These are phyloP conservation scores for Chironomus tepperi DNA, from an alignment of 1,140 invertebrate genomes.

Conservation along the genomic window DNA sequence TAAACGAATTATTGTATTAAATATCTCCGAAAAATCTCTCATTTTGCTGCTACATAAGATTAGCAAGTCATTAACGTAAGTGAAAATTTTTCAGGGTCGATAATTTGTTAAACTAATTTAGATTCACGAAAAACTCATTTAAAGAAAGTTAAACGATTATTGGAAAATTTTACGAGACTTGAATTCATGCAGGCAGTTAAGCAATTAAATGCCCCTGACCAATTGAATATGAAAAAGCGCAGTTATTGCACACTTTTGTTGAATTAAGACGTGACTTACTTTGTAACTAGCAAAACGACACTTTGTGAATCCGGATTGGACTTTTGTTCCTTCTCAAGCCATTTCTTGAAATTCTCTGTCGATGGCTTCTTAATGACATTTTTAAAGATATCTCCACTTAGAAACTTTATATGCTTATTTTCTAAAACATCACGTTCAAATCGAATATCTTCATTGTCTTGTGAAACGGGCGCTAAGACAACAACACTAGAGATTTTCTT, in stretches of 20 bases:
- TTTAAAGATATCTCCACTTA: slow-evolving; percentile 62
- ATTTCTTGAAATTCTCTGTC: slow-evolving; percentile 66
- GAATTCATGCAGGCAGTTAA: too few species aligned
- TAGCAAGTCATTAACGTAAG: not conserved
- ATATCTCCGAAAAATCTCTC: too few species aligned
- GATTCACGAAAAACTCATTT: slow-evolving; percentile 26
- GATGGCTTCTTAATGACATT: slow-evolving; percentile 63
- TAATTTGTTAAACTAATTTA: slow-evolving; percentile 19
- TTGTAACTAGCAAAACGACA: slow-evolving; percentile 67
- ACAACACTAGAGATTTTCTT: slow-evolving; percentile 71
- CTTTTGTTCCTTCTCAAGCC: slow-evolving; percentile 64
- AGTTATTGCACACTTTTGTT: slow-evolving; percentile 25
- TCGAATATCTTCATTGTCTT: slow-evolving; percentile 36
- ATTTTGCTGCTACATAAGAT: too few species aligned
- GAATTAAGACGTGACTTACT: slow-evolving; percentile 47
- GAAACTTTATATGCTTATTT: slow-evolving; percentile 50
- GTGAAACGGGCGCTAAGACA: slow-evolving; percentile 66
- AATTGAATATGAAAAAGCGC: slow-evolving; percentile 12
- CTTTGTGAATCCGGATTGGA: slow-evolving; percentile 63
- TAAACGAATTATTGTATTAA: too few species aligned
- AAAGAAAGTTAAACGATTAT: too few species aligned
- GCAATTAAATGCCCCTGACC: not conserved
- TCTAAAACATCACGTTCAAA: slow-evolving; percentile 42
- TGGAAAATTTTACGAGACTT: too few species aligned
- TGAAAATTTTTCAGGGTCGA: slow-evolving; percentile 27